phyloP scores from a whole-genome alignment of 1,140 invertebrate genomes.

The Bombus difficillimus region DNA sequence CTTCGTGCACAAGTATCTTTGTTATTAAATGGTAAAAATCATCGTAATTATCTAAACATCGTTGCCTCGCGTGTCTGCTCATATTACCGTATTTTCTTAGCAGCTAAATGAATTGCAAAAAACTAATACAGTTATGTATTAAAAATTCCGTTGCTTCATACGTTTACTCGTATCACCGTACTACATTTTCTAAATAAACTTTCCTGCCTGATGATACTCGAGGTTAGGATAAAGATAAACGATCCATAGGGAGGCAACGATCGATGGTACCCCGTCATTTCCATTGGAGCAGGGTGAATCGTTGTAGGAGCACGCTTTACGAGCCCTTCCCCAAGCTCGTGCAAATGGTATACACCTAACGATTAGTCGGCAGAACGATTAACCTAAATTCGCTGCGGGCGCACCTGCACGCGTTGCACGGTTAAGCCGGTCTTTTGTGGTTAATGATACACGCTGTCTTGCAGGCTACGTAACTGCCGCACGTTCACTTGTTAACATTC shows the following conservation, averaged over 20 bases:
- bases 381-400: slow-evolving; percentile 73
- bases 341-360: slow-evolving; percentile 56
- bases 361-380: slow-evolving; percentile 74
- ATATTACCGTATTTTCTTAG: no score
- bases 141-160: no score
- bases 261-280: slow-evolving; percentile 35
- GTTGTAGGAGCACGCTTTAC: slow-evolving; percentile 46
- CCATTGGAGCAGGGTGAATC: background rate
- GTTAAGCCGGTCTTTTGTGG: slow-evolving; percentile 64
- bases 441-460: slow-evolving; percentile 61
- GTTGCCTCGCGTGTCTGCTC: no score
- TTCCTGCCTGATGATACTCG: no score
- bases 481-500: slow-evolving; percentile 58
- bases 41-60: no score
- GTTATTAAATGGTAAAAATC: no score
- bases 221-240: background rate
- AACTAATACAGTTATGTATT: no score
- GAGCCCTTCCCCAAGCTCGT: slow-evolving; percentile 54
- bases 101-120: no score
- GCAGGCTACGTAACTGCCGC: slow-evolving; percentile 15
- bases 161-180: background rate
- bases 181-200: background rate
- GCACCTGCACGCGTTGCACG: slow-evolving; percentile 70
- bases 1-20: no score
- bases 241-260: slow-evolving; percentile 6